Percentiles rank a stretch among this genome's conserved stretches.
Evolutionary conservation across 2,888 invertebrate species (phyloP).

Genomic region (Agrochola macilenta): DNA sequence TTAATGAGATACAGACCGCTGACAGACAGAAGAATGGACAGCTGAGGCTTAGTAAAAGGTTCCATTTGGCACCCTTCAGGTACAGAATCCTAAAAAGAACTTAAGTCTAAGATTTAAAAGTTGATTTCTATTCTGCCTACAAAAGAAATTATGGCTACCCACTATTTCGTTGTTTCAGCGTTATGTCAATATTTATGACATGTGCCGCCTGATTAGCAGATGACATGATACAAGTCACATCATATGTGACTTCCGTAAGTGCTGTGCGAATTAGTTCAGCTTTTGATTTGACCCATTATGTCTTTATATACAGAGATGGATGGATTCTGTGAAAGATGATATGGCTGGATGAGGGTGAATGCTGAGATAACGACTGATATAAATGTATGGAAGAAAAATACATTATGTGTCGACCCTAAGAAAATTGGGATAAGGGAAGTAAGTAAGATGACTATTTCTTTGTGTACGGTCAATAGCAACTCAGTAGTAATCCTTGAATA

Average conservation of each 20-base stretch:
- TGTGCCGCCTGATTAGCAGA: not conserved
- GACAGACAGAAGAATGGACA: too few relatives aligned
- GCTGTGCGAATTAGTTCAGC: not conserved
- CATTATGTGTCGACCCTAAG: not conserved
- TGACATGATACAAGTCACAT: not conserved
- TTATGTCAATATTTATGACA: not conserved
- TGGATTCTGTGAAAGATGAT: not conserved
- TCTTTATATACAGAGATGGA: not conserved
- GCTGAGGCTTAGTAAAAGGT: too few relatives aligned
- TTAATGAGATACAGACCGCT: too few relatives aligned
- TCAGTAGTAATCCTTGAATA: not conserved
- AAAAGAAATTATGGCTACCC: too few relatives aligned
- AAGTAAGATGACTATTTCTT: not conserved
- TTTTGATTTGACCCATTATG: slow-evolving; percentile 3
- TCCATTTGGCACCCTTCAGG: too few relatives aligned
- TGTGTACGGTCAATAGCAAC: not conserved
- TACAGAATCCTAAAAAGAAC: too few relatives aligned
- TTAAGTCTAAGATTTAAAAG: not conserved
- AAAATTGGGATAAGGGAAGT: not conserved
- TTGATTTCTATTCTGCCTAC: not conserved
- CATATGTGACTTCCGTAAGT: slow-evolving; percentile 1
- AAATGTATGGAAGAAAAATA: not conserved
- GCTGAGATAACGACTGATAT: not conserved
- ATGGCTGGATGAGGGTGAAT: not conserved
- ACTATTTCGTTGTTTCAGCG: too few relatives aligned